Base-by-base conservation (phyloP, 1,140 invertebrate species). In the Drosophila sulfurigaster region DNA sequence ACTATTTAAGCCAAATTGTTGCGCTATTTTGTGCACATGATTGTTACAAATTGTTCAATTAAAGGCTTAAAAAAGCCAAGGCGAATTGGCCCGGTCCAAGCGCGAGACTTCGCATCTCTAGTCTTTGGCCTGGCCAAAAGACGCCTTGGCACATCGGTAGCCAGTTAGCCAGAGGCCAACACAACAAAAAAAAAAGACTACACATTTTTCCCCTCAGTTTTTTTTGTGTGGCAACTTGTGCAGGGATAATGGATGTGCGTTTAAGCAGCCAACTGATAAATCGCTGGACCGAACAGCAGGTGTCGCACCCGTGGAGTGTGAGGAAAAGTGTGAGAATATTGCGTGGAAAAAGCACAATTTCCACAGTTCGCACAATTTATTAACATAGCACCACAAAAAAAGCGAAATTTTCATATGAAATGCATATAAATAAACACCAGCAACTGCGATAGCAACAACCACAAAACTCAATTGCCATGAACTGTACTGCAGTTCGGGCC, bases 31-130 rank as follows among this genome's bases (percentile, higher is more conserved):
- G 78, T 90, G 85, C 85, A 54, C 86, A 89, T 89, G 85, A 89
- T 89, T 89, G 86, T 89, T 89, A 89, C 85, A 89, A 89, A 89
- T 89, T 89, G 85, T 89, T 90, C 85, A 89, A 89, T 89, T 89
- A 89, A 85, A 85, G 85, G 78, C 85, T 83, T 88, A 80, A 80
- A 80, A 78, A 28, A 51, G 56, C 70, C 70, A 78, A 67, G 57
- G 75, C 66, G 16, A 35, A 13, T 41, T 57, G 35, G 20, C 45
- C 20, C 8, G 60, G 54, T 52, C 58, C 10, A 10, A 67, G 48
- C 45, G 20, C 66, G 48, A 75, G 57, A 25, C 20, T 25, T 49
- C 28, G 35, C 41, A 41, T 28, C 32, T 25, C 35, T 43, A 46
- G 46, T 4, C 51, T 32, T 60, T 28, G 64, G 35, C 35, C 20